Conservation (phyloP, 2,797 vertebrate species). For the Spondyliosoma cantharus region DNA sequence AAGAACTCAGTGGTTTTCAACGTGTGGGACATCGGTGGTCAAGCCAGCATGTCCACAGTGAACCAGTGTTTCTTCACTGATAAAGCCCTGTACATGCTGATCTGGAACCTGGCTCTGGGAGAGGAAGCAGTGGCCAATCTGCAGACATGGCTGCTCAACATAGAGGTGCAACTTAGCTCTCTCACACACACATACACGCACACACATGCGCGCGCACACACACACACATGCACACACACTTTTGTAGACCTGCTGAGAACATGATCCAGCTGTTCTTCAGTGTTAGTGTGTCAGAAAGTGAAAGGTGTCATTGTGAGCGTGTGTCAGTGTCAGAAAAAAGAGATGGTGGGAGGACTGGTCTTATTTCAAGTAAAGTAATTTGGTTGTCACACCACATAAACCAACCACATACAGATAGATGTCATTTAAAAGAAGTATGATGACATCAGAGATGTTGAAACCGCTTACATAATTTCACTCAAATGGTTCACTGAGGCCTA, state of each 20-base stretch:
- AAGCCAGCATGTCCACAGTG: conserved; percentile 94
- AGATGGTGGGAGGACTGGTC: conserved; percentile 1
- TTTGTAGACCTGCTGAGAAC: neutral
- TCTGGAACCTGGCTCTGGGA: conserved; percentile 97
- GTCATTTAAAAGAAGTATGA: neutral
- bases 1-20: conserved; percentile 91
- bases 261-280: neutral
- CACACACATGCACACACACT: neutral
- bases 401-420: neutral
- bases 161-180: conserved; percentile 89
- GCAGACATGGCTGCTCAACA: conserved; percentile 97
- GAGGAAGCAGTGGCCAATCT: conserved; percentile 96
- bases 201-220: neutral
- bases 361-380: conserved; percentile 1
- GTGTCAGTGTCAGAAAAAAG: neutral
- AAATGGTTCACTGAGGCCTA: neutral
- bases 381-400: conserved; percentile 19
- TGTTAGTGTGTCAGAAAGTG: conserved; percentile 4
- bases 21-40: conserved; percentile 96
- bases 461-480: conserved; percentile 11
- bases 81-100: conserved; percentile 94
- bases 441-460: conserved; percentile 24
- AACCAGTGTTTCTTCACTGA: conserved; percentile 99
- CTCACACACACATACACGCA: no score
- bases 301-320: conserved; percentile 5